These are phyloP conservation scores for Tenebrio molitor DNA, from an alignment of 1,140 invertebrate species.

Conservation along the genomic window DNA sequence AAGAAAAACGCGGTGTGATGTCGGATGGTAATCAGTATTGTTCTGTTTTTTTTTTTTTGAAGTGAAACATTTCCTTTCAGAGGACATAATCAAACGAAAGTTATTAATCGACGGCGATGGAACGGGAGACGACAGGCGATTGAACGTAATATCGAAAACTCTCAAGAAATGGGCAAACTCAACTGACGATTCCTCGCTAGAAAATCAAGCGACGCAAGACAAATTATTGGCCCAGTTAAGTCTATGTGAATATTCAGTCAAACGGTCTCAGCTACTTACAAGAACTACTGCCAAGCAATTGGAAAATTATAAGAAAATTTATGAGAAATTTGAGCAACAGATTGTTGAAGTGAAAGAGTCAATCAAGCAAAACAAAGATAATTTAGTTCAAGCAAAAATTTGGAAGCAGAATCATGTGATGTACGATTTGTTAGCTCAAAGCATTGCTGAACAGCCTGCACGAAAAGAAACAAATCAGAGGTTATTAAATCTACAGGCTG, in stretches of 20 bases:
- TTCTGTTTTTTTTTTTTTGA: neutral
- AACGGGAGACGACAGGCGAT: slow-evolving; percentile 91
- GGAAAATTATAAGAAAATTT: slow-evolving; percentile 85
- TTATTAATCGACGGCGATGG: slow-evolving; percentile 96
- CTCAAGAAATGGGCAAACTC: slow-evolving; percentile 90
- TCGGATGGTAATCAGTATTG: neutral
- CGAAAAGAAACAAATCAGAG: slow-evolving; percentile 85
- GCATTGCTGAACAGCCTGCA: slow-evolving; percentile 92
- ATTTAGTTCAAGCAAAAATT: slow-evolving; percentile 84
- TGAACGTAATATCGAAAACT: slow-evolving; percentile 88
- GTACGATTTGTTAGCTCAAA: slow-evolving; percentile 92
- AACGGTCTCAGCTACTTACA: slow-evolving; percentile 84
- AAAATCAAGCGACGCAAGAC: slow-evolving; percentile 83
- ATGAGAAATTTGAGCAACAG: slow-evolving; percentile 80
- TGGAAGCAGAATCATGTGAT: slow-evolving; percentile 91
- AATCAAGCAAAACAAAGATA: slow-evolving; percentile 81
- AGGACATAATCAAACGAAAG: slow-evolving; percentile 92
- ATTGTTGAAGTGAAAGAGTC: slow-evolving; percentile 82
- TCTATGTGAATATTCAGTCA: slow-evolving; percentile 90
- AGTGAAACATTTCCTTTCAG: slow-evolving; percentile 70
- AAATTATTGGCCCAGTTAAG: slow-evolving; percentile 85
- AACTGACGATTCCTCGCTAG: slow-evolving; percentile 77
- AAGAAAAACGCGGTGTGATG: slow-evolving; percentile 8
- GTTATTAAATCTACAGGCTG: slow-evolving; percentile 80
- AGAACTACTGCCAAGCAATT: slow-evolving; percentile 89